Conservation (phyloP, 2,113 vertebrate species). For the Murina feae region DNA sequence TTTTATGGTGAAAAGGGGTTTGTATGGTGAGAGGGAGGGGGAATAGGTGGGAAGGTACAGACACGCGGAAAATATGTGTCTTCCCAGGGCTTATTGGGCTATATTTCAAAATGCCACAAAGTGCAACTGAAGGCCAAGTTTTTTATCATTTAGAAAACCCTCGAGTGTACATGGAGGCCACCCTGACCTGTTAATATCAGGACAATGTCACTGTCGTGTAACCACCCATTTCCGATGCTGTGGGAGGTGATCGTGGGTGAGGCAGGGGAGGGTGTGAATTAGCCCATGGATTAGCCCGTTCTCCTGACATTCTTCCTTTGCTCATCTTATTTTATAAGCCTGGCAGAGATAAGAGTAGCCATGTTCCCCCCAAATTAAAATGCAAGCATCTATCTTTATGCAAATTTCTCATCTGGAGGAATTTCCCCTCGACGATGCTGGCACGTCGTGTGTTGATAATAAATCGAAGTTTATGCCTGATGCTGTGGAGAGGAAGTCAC, state of each 20-base stretch:
- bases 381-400: constrained; percentile 50
- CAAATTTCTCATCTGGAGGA: neutral
- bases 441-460: constrained; percentile 45
- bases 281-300: neutral
- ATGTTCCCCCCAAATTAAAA: constrained; percentile 29
- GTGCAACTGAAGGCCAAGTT: neutral
- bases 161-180: neutral
- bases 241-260: accelerated
- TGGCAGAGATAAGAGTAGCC: neutral
- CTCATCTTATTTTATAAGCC: neutral
- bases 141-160: neutral
- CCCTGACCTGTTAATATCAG: neutral
- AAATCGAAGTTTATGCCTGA: constrained; percentile 39
- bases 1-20: neutral
- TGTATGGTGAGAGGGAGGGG: too few species aligned
- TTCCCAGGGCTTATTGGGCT: neutral
- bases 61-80: accelerated
- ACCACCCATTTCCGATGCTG: neutral
- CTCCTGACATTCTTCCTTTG: neutral
- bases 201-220: neutral
- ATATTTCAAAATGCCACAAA: neutral
- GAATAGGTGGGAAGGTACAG: neutral
- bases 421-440: constrained; percentile 51
- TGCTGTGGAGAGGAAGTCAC: constrained; percentile 11
- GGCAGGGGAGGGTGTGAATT: too few species aligned